phyloP scores from a whole-genome alignment of 2,888 invertebrate species.

The Drosophila affinis region DNA sequence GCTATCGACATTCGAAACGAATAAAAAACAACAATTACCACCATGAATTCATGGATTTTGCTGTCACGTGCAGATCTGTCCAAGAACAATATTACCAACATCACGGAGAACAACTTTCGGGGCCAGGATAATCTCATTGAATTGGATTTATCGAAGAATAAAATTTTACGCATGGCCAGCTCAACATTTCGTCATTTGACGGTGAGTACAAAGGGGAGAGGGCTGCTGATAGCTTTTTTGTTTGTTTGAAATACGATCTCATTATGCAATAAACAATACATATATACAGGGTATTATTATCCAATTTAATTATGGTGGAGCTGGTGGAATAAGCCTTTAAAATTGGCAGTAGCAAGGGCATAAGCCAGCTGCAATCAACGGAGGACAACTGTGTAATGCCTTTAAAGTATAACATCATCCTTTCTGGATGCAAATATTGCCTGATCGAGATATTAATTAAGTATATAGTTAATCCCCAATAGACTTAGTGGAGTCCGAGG shows the following conservation, averaged over 20 bases:
- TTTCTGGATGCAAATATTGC: not conserved
- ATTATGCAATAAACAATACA: too few relatives aligned
- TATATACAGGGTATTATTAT: not conserved
- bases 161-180: slow-evolving; percentile 89
- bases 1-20: not conserved
- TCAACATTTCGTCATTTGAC: slow-evolving; percentile 89
- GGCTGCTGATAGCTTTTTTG: slow-evolving; percentile 24
- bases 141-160: slow-evolving; percentile 89
- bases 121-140: slow-evolving; percentile 89
- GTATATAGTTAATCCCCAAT: not conserved
- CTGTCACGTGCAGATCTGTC: slow-evolving; percentile 85
- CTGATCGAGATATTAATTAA: too few relatives aligned
- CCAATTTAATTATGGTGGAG: slow-evolving; percentile 7
- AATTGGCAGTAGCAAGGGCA: too few relatives aligned
- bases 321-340: not conserved
- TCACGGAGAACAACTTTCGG: slow-evolving; percentile 90
- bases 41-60: not conserved
- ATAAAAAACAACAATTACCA: slow-evolving; percentile 13
- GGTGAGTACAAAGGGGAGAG: slow-evolving; percentile 71
- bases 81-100: slow-evolving; percentile 89
- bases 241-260: not conserved
- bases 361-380: too few relatives aligned
- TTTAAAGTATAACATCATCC: too few relatives aligned
- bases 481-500: too few relatives aligned
- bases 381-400: too few relatives aligned